Conservation (phyloP, 2,888 invertebrate species). For the Leptopilina myrica region DNA sequence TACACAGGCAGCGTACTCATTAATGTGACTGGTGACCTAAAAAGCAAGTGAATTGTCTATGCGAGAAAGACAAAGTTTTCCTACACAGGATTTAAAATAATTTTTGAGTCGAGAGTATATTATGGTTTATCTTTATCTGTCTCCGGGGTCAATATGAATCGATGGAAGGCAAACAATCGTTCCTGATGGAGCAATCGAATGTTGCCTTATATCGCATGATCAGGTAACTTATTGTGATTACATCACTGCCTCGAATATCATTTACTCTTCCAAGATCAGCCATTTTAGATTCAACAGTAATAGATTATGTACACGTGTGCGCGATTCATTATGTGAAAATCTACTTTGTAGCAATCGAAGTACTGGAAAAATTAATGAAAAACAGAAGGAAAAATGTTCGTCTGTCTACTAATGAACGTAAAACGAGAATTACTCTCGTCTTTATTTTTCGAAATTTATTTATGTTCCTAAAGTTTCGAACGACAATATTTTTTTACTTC, state of each 20-base stretch:
- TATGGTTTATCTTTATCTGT: not conserved
- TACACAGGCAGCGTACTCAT: not conserved
- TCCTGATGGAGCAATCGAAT: conserved; percentile 8
- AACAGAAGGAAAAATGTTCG: no score
- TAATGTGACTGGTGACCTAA: conserved; percentile 1
- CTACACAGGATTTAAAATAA: not conserved
- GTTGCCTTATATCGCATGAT: conserved; percentile 19
- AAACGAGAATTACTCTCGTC: no score
- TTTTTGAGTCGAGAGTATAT: no score
- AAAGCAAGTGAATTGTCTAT: not conserved
- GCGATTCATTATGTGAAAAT: no score
- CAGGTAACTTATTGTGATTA: conserved; percentile 35
- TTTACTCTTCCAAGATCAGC: conserved; percentile 15
- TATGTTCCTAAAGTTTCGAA: no score
- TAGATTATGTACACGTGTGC: no score
- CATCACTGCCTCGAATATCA: conserved; percentile 36
- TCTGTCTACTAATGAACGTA: no score
- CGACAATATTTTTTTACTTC: no score
- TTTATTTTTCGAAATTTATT: no score
- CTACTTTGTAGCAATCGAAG: no score
- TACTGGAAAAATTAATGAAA: no score
- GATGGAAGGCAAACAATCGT: conserved; percentile 18
- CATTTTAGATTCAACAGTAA: conserved; percentile 21
- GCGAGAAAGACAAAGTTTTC: not conserved
- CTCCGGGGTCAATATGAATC: not conserved